A percentile compares a stretch with the other conserved stretches of the same genome.
phyloP scores from a whole-genome alignment of 1,140 invertebrate genomes.

The Lordiphosa clarofinis region DNA sequence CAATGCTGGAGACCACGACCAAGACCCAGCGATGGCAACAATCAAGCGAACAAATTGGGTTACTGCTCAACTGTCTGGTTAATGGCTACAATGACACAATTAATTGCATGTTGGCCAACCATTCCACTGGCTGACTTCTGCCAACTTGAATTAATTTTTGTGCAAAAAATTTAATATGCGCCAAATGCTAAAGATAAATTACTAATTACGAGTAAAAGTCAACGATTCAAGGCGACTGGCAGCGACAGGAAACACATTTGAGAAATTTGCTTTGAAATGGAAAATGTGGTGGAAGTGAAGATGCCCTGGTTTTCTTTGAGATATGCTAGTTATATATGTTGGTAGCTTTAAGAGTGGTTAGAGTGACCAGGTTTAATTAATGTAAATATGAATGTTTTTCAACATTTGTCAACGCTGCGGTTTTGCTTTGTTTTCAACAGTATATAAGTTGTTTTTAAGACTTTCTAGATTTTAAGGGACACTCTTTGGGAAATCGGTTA shows the following conservation, averaged over 20 bases:
- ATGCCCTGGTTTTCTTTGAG: too few species aligned
- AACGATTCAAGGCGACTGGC: constrained; percentile 7
- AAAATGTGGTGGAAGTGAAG: not conserved
- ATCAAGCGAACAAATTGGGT: constrained; percentile 73
- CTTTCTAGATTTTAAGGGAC: too few species aligned
- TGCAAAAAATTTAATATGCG: constrained; percentile 63
- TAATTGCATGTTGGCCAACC: constrained; percentile 64
- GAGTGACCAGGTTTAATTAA: too few species aligned
- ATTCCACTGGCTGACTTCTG: constrained; percentile 20
- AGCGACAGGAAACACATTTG: constrained; percentile 11
- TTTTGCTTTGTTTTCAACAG: too few species aligned
- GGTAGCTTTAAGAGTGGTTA: too few species aligned
- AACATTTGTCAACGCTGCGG: too few species aligned
- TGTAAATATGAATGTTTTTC: too few species aligned
- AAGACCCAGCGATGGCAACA: constrained; percentile 25
- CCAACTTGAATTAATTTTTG: constrained; percentile 61
- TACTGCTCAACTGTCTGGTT: constrained; percentile 76
- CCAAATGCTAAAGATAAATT: constrained; percentile 62
- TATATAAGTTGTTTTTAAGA: too few species aligned
- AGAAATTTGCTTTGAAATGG: not conserved
- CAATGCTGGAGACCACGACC: too few species aligned
- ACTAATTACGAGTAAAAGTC: constrained; percentile 36
- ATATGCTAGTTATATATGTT: too few species aligned
- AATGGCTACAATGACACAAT: constrained; percentile 76
- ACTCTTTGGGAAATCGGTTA: too few species aligned